Conservation (phyloP, 2,113 vertebrate genomes). For the Apistogramma diplotaenia region DNA sequence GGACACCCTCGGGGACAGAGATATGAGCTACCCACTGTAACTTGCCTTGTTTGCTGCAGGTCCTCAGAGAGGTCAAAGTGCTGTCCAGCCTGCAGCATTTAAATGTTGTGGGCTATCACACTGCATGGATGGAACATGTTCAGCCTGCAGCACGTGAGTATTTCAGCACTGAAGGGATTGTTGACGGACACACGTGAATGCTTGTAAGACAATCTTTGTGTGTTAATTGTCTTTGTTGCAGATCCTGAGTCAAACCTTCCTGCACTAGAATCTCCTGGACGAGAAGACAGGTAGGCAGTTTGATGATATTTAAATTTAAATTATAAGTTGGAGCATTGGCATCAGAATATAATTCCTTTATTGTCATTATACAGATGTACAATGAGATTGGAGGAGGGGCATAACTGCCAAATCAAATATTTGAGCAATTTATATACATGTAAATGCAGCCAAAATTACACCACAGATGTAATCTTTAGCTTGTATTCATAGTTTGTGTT, state of each 20-base stretch:
- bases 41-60: slow-evolving; percentile 70
- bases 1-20: neutral
- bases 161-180: neutral
- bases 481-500: neutral
- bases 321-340: too few relatives aligned
- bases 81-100: slow-evolving; percentile 91
- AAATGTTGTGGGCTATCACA: slow-evolving; percentile 94
- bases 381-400: too few relatives aligned
- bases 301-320: too few relatives aligned
- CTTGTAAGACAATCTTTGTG: neutral
- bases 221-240: slow-evolving; percentile 27
- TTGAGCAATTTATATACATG: neutral
- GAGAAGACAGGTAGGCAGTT: slow-evolving; percentile 51
- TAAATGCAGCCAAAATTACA: neutral
- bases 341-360: too few relatives aligned
- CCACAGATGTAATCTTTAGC: neutral
- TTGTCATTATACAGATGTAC: too few relatives aligned
- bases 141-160: slow-evolving; percentile 74
- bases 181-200: neutral
- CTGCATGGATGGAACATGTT: slow-evolving; percentile 96
- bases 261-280: slow-evolving; percentile 61
- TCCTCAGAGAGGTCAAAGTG: slow-evolving; percentile 94
- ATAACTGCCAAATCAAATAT: neutral
- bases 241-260: slow-evolving; percentile 51
- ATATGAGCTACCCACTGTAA: neutral